Evolutionary conservation across 2,797 vertebrate genomes (phyloP), one percentile per base, ranked within the genome.

Genomic region (Arrhamphus sclerolepis): DNA sequence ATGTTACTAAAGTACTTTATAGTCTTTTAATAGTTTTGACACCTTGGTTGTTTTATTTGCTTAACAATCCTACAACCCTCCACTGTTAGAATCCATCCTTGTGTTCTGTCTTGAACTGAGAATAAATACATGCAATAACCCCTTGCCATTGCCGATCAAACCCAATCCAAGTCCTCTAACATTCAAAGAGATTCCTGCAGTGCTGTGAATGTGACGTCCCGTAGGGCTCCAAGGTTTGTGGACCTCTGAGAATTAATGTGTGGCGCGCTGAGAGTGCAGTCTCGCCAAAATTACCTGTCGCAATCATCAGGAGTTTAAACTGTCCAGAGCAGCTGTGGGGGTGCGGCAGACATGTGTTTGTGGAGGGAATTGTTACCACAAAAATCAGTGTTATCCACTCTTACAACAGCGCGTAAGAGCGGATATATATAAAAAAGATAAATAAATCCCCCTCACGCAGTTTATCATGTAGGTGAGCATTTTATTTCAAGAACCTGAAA

Each of bases 281-380:
- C 39, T 55, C 52, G n/a, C 52, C 51, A 54, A 58, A 72, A 49
- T 70, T 47, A 76, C 62, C 72, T 74, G 70, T 74, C 52, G 49
- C 41, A 57, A 57, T 51, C 46, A 43, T 56, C 57, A 53, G 28
- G 18, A 40, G 18, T 57, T 76, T 38, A 82, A 80, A 82, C 69
- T 76, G 64, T 73, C 72, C 77, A 78, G 79, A 74, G 62, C 71
- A 44, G 41, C 52, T 20, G 31, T 28, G 34, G 18, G 31, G 47
- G 44, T 21, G 41, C 39, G 43, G 29, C 28, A 57, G 28, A 17
- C n/a, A 1, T 14, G 26, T 39, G 29, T 57, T 16, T n/a, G 39
- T 19, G 52, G 42, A 38, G 10, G 17, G 31, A 13, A 11, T 34
- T 34, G 31, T 34, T 34, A 10, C 31, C 13, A 10, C 31, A 34